Percentiles rank a stretch among this genome's conserved stretches.
These are phyloP conservation scores for Lasioglossum lativentre DNA, from an alignment of 2,888 invertebrate genomes.

Conservation along the genomic window DNA sequence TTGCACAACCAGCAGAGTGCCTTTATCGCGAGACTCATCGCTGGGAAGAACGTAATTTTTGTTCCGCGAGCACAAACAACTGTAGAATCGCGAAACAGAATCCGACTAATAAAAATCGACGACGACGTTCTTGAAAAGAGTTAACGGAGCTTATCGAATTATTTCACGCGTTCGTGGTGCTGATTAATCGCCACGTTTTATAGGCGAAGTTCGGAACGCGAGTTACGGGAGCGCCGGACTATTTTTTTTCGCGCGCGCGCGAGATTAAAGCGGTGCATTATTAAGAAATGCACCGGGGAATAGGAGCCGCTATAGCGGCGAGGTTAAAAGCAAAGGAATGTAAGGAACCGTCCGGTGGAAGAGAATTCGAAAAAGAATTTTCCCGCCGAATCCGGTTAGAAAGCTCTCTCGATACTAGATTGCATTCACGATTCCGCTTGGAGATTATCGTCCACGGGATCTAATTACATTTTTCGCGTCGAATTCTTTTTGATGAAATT, in stretches of 20 bases:
- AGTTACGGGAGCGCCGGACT: conserved; percentile 43
- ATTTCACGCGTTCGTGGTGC: conserved; percentile 47
- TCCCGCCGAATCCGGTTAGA: conserved; percentile 46
- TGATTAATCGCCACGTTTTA: conserved; percentile 62
- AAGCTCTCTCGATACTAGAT: conserved; percentile 51
- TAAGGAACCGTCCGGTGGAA: conserved; percentile 47
- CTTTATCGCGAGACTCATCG: background rate
- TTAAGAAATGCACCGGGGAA: conserved; percentile 70
- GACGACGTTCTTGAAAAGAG: background rate
- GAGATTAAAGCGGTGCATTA: conserved; percentile 74
- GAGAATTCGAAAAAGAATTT: conserved; percentile 45
- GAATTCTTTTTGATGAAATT: too few species aligned
- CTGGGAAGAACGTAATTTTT: background rate
- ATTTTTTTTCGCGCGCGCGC: conserved; percentile 39
- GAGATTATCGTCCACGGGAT: background rate
- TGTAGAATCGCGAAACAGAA: background rate
- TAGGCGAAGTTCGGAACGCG: conserved; percentile 58
- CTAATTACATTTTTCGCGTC: background rate
- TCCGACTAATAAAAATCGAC: background rate
- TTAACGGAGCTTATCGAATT: conserved; percentile 46
- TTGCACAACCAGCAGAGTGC: background rate
- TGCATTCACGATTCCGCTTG: background rate
- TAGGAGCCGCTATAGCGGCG: conserved; percentile 37
- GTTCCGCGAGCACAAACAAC: background rate
- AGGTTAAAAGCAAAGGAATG: conserved; percentile 48